Evolutionary conservation across 2,888 invertebrate species (phyloP), one percentile per base, ranked within the genome.

Genomic region (Tolmerus cingulatus): DNA sequence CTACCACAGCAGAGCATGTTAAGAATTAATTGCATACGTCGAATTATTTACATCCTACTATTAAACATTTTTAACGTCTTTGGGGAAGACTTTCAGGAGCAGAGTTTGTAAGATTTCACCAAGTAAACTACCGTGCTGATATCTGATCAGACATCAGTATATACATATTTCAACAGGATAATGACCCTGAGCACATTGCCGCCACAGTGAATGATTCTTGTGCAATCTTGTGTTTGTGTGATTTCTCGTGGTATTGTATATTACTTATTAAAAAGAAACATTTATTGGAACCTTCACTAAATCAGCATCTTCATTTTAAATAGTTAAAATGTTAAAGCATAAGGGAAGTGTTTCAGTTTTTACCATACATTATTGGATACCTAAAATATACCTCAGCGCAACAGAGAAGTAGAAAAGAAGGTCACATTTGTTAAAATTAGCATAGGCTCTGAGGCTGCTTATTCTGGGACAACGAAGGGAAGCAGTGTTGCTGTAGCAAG

Each of bases 361-460:
- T 16, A 55, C 19, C 8, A 23, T 66, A 66, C 27, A 66, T 66
- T 19, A 8, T 66, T 51, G n/a, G 19, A 66, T 19, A 66, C 66
- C 66, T 12, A 12, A 9, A 66, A 76, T n/a, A 76, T 34, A 40
- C 34, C n/a, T 30, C 30, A 37, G n/a, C 76, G 37, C n/a, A 14
- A 34, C 34, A 66, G 66, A 9, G 37, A 78, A 78, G 5, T 43
- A 9, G 40, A 9, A 78, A 78, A 78, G 78, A 78, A 78, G 78
- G 78, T 78, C 78, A 78, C 23, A 43, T 43, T 78, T 78, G 78
- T 78, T 78, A 78, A 43, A 40, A 78, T 78, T 78, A 78, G 78
- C 78, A 23, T 78, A 23, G 23, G 19, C n/a, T 34, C 19, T 46
- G 23, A 78, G 23, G 23, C 19, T 19, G 40, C 40, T 14, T 77